phyloP scores from a whole-genome alignment of 1,140 invertebrate species.

The Stegodyphus dumicola region DNA sequence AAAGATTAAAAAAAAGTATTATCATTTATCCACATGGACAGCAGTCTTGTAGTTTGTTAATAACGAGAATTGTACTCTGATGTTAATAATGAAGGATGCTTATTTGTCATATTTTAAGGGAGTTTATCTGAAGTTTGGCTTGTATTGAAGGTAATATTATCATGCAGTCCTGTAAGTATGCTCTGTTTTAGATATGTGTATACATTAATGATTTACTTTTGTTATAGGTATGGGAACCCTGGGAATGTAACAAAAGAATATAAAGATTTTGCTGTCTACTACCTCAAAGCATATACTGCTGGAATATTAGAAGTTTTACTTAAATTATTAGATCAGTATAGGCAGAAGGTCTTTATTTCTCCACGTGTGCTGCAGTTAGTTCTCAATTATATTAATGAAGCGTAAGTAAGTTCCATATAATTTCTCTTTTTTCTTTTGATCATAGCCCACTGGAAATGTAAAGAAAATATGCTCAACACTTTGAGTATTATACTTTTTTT shows the following conservation, averaged over 20 bases:
- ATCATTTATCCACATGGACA: too few relatives aligned
- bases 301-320: conserved; percentile 86
- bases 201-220: neutral
- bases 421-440: too few relatives aligned
- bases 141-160: neutral
- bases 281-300: conserved; percentile 91
- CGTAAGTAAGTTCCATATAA: conserved; percentile 71
- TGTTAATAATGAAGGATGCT: too few relatives aligned
- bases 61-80: too few relatives aligned
- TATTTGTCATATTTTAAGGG: too few relatives aligned
- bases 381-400: conserved; percentile 90
- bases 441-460: too few relatives aligned
- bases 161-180: neutral
- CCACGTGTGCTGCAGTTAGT: conserved; percentile 92
- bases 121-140: too few relatives aligned
- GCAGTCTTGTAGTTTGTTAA: too few relatives aligned
- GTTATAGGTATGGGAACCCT: conserved; percentile 90
- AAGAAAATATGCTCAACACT: too few relatives aligned
- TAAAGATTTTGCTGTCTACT: conserved; percentile 93
- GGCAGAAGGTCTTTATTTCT: conserved; percentile 88
- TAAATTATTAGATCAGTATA: conserved; percentile 87
- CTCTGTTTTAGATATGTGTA: neutral
- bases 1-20: too few relatives aligned
- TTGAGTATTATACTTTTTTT: too few relatives aligned
- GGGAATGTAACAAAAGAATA: conserved; percentile 92